Base-by-base conservation (phyloP, 2,113 vertebrate genomes). In the Thryonomys swinderianus region DNA sequence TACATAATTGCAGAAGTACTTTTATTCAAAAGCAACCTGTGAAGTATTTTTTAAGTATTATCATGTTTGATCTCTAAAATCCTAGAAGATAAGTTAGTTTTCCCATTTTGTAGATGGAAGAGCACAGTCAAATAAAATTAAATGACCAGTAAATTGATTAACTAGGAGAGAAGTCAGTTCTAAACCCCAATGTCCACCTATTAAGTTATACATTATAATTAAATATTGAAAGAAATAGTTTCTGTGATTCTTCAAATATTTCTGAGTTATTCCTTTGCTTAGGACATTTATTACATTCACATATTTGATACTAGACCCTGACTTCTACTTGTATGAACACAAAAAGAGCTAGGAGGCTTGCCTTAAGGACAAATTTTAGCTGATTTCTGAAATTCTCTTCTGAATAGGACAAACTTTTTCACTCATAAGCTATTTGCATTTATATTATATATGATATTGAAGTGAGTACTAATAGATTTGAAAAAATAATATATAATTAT, bases 121-220 rank as follows among this genome's bases (percentile, higher is more conserved):
- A 92, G 62, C 55, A 14, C 14, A 94, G 10, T 81, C 32, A 82
- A 93, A 45, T 81, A 88, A 96, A 61, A 67, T 93, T 40, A 66
- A 57, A 71, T 7, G 64, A 21, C 30, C 30, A 69, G 6, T 81
- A 64, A 71, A 20, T 20, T 74, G n/a, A 82, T 18, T 5, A 95
- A 53, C 64, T 1, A 30, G 10, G 16, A 93, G 27, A 45, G 11
- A 66, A 93, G 59, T 37, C 18, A 27, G 9, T 23, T 92, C 45
- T 42, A 53, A 51, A 90, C 10, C 21, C 21, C 45, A 92, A 2
- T 78, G 37, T 78, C 42, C 71, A 85, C 14, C 12, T 62, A 83
- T 3, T 85, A 88, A 90, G 40, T 85, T 95, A 32, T 51, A 25
- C 1, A 23, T 37, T 69, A 25, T 53, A 86, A 64, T 76, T 88